Conservation (phyloP, 53 echinoderm and acorn worm species). For the Echinometra lucunter region DNA sequence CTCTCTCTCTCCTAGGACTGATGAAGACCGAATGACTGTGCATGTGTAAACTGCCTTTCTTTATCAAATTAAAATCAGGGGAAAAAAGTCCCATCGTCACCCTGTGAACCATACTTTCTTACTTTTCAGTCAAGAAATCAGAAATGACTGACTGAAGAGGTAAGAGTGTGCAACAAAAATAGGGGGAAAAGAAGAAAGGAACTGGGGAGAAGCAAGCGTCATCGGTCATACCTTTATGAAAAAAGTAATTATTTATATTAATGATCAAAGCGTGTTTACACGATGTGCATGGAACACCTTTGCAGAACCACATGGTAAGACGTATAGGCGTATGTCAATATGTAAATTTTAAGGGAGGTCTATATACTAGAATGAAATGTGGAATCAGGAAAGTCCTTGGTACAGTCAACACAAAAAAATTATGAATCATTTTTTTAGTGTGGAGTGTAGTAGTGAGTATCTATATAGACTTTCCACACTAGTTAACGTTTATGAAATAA, state of each 20-base stretch:
- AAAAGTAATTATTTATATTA: background rate
- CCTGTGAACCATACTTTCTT: background rate
- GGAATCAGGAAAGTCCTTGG: background rate
- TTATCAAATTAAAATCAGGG: background rate
- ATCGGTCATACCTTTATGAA: background rate
- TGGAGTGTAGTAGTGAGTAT: background rate
- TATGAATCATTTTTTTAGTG: background rate
- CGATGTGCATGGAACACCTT: background rate
- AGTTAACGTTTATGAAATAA: too few species aligned
- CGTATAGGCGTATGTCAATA: too few species aligned
- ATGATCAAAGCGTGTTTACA: background rate
- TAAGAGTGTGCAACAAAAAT: background rate
- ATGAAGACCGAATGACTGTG: background rate
- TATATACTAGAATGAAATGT: background rate
- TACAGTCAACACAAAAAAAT: background rate
- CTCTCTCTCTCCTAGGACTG: slow-evolving; percentile 15
- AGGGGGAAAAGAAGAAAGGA: too few species aligned
- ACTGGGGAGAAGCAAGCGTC: background rate
- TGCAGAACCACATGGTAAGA: background rate
- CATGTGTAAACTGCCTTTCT: slow-evolving; percentile 8
- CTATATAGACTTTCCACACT: background rate
- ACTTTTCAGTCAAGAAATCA: background rate
- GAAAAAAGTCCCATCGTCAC: background rate
- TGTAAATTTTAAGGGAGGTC: background rate
- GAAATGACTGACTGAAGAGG: slow-evolving; percentile 2